Base-by-base conservation (phyloP, 2,113 vertebrate species). In the Stomatorhinus ivindoensis region DNA sequence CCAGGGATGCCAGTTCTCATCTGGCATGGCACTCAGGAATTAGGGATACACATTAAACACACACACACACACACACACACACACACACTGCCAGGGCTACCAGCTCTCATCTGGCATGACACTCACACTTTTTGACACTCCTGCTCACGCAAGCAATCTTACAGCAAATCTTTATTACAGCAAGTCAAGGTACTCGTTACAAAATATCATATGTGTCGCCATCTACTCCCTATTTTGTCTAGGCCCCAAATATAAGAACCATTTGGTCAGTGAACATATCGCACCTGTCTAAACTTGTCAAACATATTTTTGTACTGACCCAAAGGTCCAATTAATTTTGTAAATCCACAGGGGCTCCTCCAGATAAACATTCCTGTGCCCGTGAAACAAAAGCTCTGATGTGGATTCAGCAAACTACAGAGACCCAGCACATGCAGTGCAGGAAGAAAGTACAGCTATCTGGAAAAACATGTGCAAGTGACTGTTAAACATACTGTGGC, bases 301-400 rank as follows among this genome's bases (percentile, higher is more conserved):
- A 84, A 46, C 27, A 61, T 4, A 48, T 55, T 46, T 84, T 31
- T 58, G 76, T 42, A 84, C 35, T 53, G 51, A 89, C 24, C 82
- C 51, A 58, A 10, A 85, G 50, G 7, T 42, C 11, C 35, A 84
- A 89, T 89, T 85, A 85, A 89, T 89, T 61, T 61, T 84, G 76
- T 42, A 19, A 85, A 84, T 35, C 88, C 88, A 89, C 88, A 85
- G 76, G 88, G 51, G 80, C 83, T 17, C 80, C 51, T 61, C 51
- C 39, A 47, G 88, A 89, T 85, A 89, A 58, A 89, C 50, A 58
- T 89, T 89, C 88, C 51, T 58, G 21, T 31, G 35, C 31, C 50
- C 42, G 9, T 47, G 53, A 31, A 61, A 89, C 51, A 84, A 89
- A 84, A 84, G 88, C 42, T 9, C 39, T 85, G 51, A 55, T 13